Base-by-base conservation (phyloP, 1,140 invertebrate species). In the Paracyclopina nana region DNA sequence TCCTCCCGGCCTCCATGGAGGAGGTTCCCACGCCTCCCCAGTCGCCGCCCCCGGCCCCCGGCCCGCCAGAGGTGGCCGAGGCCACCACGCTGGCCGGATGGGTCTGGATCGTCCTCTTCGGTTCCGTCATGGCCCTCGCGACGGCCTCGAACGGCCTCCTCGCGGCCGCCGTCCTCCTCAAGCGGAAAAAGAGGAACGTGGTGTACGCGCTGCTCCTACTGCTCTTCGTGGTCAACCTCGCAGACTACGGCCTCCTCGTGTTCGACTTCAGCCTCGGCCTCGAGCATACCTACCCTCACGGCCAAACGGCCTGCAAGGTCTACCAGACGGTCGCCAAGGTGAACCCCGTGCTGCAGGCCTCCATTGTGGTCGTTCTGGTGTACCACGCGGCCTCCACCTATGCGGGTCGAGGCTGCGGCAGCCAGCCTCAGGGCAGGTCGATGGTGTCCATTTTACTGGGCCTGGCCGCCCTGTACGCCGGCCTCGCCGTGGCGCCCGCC, bases 151-250 rank as follows among this genome's bases (percentile, higher is more conserved):
- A 38, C 34, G 5, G 14, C 14, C n/a, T 20, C 34, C 34, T 38
- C 20, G 14, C n/a, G n/a, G 20, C 34, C 20, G 34, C 34, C 34
- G 8, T 38, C 34, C 20, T 38, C 34, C 14, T 20, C 34, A 20
- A 38, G n/a, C 2, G 34, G 8, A 38, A 20, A 20, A 38, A 38
- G 34, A n/a, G 20, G n/a, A 38, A 38, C n/a, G 20, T 38, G 14
- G 34, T 38, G n/a, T 38, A 38, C 20, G 14, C 20, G n/a, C 14
- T 38, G 34, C 34, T 38, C 34, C 14, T 38, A 5, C 34, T 38
- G n/a, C 20, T 38, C 34, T 38, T 38, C 20, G 34, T 38, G n/a
- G 20, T 38, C 34, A 38, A 38, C 34, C 34, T 38, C 34, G 20
- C 20, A 4, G 34, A 38, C 34, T 38, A 38, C 20, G 14, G n/a